Percentiles rank a stretch among this genome's conserved stretches.
Conservation (phyloP, 2,888 invertebrate species). For the Drosophila barbarae region DNA sequence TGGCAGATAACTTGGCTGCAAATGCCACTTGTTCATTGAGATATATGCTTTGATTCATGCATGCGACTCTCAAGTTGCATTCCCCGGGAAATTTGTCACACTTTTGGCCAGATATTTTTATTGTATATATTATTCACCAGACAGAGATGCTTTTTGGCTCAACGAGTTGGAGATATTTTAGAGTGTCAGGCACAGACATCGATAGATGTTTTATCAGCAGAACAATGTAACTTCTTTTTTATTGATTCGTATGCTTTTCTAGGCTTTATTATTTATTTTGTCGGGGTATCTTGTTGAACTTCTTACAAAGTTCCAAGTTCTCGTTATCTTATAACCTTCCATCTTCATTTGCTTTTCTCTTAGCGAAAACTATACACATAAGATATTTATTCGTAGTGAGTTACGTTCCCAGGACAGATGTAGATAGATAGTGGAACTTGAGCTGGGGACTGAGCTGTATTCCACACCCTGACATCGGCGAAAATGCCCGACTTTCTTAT, state of each 20-base stretch:
- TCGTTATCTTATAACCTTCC: not conserved
- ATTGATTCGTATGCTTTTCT: not conserved
- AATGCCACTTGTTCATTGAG: constrained; percentile 33
- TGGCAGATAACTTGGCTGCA: constrained; percentile 15
- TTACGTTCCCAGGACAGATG: constrained; percentile 28
- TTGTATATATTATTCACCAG: constrained; percentile 17
- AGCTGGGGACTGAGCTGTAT: constrained; percentile 10
- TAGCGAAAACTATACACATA: constrained; percentile 26
- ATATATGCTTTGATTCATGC: constrained; percentile 31
- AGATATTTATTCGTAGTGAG: constrained; percentile 48
- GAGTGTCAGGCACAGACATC: constrained; percentile 1
- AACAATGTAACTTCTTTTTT: not conserved
- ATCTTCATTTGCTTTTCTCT: not conserved
- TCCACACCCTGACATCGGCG: constrained; percentile 34
- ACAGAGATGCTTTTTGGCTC: constrained; percentile 15
- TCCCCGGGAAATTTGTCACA: constrained; percentile 25
- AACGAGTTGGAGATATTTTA: not conserved
- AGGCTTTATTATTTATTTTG: not conserved
- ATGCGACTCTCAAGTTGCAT: constrained; percentile 20
- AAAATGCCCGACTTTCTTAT: constrained; percentile 52
- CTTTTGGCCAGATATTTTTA: constrained; percentile 19
- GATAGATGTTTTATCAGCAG: not conserved
- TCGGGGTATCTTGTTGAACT: not conserved
- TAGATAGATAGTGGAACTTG: constrained; percentile 18
- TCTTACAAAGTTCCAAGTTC: too few relatives aligned